Evolutionary conservation across 2,888 invertebrate genomes (phyloP), one percentile per base, ranked within the genome.

Genomic region (Chouioia cunea): DNA sequence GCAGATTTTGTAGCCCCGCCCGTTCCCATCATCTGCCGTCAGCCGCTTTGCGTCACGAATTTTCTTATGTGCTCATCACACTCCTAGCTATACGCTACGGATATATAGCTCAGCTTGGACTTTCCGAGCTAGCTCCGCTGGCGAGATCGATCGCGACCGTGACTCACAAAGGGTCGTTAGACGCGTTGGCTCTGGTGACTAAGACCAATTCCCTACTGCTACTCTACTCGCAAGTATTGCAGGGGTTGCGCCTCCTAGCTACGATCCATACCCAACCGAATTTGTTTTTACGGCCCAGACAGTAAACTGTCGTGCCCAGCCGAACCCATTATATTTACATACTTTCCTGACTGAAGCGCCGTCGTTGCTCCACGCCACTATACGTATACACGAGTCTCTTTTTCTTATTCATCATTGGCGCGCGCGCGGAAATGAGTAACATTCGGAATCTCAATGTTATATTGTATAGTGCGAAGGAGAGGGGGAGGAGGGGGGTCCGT

Each of bases 191-290:
- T 54, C 18, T n/a, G 72, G 75, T 77, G 77, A 77, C 77, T 77
- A 77, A 77, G 77, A 74, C 70, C 70, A 60, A 71, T 75, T 72
- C 65, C 74, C 74, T 67, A 10, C 65, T 58, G 63, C n/a, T 23
- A 1, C 57, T 65, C 54, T 47, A 46, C 47, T 8, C 50, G 16
- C 43, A 53, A 54, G 16, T 48, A 43, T 20, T 36, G 44, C 27
- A 58, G 63, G 64, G 52, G 48, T 48, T 60, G 60, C 36, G 53
- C 23, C n/a, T 56, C 18, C 22, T n/a, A 15, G 52, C 48, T 43
- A 46, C 63, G 18, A 47, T 36, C 44, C 22, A 23, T 15, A 4
- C 60, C 57, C 52, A 57, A 67, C 67, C 44, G 65, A 70, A 67
- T 72, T 72, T 62, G 68, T 69, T 74, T 74, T 70, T 72, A 60